These are phyloP conservation scores for Mystacornis crossleyi DNA, from an alignment of 2,113 vertebrate genomes.

Conservation along the genomic window DNA sequence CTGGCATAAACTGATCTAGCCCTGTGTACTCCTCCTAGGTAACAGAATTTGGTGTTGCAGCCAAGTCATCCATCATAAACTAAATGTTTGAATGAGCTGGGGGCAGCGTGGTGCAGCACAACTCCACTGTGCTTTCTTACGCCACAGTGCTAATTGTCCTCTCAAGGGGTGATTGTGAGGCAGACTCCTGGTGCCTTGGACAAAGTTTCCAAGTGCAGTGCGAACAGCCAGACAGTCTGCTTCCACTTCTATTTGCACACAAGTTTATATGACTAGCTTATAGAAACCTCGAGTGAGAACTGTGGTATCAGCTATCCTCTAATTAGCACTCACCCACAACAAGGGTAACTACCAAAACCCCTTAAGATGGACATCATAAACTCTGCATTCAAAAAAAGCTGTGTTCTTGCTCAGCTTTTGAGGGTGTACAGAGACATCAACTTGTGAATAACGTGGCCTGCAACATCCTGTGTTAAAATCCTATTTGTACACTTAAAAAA, in stretches of 20 bases:
- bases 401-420: neutral
- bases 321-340: accelerated
- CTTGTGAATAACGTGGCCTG: neutral
- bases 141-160: neutral
- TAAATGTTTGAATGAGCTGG: neutral
- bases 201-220: neutral
- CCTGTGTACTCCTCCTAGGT: neutral
- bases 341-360: neutral
- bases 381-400: neutral
- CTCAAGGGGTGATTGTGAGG: accelerated
- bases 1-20: neutral
- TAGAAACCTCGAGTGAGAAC: neutral
- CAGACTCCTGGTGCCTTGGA: neutral
- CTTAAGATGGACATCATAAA: neutral
- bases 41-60: neutral
- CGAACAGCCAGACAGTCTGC: neutral
- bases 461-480: neutral
- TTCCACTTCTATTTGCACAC: neutral
- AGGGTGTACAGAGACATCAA: neutral
- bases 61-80: neutral
- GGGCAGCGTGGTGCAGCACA: neutral
- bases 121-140: neutral
- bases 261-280: neutral
- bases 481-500: neutral
- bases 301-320: neutral